Percentiles rank a stretch among this genome's conserved stretches.
phyloP scores from a whole-genome alignment of 2,888 invertebrate genomes.

The Macroteleia sp. region DNA sequence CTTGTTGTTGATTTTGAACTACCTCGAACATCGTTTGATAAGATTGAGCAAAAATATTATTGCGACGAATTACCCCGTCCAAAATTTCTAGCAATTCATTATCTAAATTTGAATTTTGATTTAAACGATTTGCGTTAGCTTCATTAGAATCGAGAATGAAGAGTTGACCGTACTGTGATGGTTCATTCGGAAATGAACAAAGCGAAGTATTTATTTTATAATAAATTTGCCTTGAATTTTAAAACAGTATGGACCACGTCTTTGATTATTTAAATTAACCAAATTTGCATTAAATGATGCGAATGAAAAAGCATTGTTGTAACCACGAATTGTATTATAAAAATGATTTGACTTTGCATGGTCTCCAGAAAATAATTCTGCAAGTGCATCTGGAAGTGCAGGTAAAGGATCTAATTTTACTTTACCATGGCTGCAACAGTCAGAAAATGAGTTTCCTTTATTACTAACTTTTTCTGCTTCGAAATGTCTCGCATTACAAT shows the following conservation, averaged over 20 bases:
- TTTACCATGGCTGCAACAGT: no score
- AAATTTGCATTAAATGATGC: slow-evolving; percentile 61
- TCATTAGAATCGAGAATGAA: slow-evolving; percentile 22
- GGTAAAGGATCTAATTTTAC: not conserved
- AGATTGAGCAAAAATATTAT: not conserved
- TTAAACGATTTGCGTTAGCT: slow-evolving; percentile 34
- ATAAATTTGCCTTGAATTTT: slow-evolving; percentile 60
- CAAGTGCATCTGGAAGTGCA: not conserved
- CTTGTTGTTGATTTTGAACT: not conserved
- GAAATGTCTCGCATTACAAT: no score
- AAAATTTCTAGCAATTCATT: slow-evolving; percentile 28
- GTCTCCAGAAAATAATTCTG: not conserved
- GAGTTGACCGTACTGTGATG: slow-evolving; percentile 26
- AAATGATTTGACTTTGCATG: not conserved
- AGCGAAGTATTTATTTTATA: slow-evolving; percentile 62
- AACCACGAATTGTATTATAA: not conserved
- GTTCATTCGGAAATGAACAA: slow-evolving; percentile 52
- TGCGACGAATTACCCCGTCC: slow-evolving; percentile 41
- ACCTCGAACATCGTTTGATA: not conserved
- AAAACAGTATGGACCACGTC: slow-evolving; percentile 56
- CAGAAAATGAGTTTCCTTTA: no score
- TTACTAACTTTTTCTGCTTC: no score
- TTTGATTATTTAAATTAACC: slow-evolving; percentile 34
- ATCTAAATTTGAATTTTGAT: slow-evolving; percentile 31
- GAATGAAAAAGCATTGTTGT: slow-evolving; percentile 18